Percentiles rank a stretch among this genome's conserved stretches.
phyloP scores from a whole-genome alignment of 2,888 invertebrate genomes.

The Epinotia brunnichana region DNA sequence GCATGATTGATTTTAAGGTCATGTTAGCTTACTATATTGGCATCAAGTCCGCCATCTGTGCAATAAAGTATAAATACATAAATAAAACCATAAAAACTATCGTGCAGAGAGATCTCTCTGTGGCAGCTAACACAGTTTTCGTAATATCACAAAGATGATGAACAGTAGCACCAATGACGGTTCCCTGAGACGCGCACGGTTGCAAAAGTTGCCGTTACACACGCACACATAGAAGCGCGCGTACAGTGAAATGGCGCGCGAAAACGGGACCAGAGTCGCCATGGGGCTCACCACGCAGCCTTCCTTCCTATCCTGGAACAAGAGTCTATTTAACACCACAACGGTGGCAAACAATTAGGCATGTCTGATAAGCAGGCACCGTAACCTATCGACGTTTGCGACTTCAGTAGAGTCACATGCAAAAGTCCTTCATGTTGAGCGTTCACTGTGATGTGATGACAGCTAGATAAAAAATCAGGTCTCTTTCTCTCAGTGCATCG shows the following conservation, averaged over 20 bases:
- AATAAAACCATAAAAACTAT: background rate
- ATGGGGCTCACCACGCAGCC: conserved; percentile 32
- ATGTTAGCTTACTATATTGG: no score
- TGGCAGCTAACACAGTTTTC: background rate
- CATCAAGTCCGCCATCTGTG: no score
- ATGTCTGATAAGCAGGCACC: background rate
- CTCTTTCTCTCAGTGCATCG: no score
- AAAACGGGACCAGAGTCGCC: conserved; percentile 37
- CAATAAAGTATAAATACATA: background rate
- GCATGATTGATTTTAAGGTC: no score
- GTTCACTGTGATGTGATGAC: no score
- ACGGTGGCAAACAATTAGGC: background rate
- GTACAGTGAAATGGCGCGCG: conserved; percentile 35
- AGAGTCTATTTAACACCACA: no score
- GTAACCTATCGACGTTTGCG: no score
- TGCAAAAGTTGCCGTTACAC: conserved; percentile 20
- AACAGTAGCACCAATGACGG: no score
- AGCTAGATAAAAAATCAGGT: no score
- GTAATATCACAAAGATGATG: background rate
- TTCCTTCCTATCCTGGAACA: conserved; percentile 16
- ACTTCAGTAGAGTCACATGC: no score
- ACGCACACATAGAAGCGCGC: conserved; percentile 33
- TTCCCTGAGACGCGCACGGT: background rate
- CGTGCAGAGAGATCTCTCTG: background rate
- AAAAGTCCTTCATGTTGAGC: no score